Evolutionary conservation across 2,113 vertebrate genomes (phyloP).

Genomic region (Scolopax mira): DNA sequence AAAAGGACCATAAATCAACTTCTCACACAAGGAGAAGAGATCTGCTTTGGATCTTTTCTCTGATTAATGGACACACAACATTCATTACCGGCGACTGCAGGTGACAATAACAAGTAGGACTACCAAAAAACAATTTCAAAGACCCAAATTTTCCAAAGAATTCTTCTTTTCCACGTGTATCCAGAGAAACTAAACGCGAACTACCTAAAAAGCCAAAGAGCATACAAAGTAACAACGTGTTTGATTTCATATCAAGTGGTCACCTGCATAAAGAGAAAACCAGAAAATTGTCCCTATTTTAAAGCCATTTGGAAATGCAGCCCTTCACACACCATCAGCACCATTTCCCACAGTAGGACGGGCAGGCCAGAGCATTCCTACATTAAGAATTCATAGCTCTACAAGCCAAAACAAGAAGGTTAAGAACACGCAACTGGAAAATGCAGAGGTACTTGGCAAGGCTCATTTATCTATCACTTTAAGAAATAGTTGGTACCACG

Average conservation of each 20-base stretch:
- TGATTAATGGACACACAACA: not conserved
- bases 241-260: not conserved
- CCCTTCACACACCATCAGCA: not conserved
- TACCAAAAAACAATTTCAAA: not conserved
- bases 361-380: not conserved
- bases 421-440: not conserved
- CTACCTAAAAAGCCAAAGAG: not conserved
- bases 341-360: not conserved
- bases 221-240: not conserved
- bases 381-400: not conserved
- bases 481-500: not conserved
- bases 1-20: not conserved
- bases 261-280: not conserved
- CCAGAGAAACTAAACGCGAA: not conserved
- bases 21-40: not conserved
- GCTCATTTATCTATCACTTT: not conserved
- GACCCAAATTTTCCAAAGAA: not conserved
- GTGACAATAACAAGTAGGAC: not conserved
- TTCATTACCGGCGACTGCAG: not conserved
- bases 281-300: not conserved
- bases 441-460: not conserved
- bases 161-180: not conserved
- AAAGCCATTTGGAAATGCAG: not conserved
- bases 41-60: not conserved
- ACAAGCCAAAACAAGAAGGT: not conserved